A percentile compares a stretch with the other conserved stretches of the same genome.
phyloP scores from a whole-genome alignment of 2,113 vertebrate genomes.

The Indri indri region DNA sequence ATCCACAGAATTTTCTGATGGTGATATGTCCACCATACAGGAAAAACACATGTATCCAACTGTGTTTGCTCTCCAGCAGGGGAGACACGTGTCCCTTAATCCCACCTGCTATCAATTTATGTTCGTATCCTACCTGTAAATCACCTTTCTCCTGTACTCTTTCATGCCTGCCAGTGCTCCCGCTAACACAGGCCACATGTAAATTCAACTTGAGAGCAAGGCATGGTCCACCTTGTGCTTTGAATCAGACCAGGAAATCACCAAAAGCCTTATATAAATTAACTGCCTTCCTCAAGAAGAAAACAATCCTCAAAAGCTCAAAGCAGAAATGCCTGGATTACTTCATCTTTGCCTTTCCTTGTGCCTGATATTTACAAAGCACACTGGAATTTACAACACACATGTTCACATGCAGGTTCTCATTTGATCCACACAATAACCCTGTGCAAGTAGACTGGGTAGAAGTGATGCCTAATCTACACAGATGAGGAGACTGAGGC shows the following conservation, averaged over 20 bases:
- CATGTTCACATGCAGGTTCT: neutral
- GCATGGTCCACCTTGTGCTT: neutral
- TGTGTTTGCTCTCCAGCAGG: neutral
- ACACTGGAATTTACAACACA: neutral
- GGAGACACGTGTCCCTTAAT: neutral
- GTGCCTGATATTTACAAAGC: neutral
- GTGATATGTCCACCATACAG: neutral
- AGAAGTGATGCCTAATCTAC: neutral
- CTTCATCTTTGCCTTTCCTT: neutral
- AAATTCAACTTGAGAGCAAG: constrained; percentile 27
- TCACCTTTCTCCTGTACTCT: neutral
- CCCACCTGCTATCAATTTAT: neutral
- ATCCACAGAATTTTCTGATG: neutral
- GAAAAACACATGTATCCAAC: neutral
- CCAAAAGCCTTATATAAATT: no score
- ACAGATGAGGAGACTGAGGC: neutral
- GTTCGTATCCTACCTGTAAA: neutral
- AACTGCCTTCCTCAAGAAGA: constrained; percentile 40
- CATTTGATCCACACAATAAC: neutral
- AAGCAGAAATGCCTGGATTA: constrained; percentile 19
- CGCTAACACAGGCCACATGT: neutral
- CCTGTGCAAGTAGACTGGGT: neutral
- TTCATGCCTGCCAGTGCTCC: neutral
- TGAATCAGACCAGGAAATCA: constrained; percentile 48
- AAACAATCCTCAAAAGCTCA: neutral